A percentile compares a stretch with the other conserved stretches of the same genome.
These are phyloP conservation scores for Trisateles emortualis DNA, from an alignment of 2,888 invertebrate genomes.

Conservation along the genomic window DNA sequence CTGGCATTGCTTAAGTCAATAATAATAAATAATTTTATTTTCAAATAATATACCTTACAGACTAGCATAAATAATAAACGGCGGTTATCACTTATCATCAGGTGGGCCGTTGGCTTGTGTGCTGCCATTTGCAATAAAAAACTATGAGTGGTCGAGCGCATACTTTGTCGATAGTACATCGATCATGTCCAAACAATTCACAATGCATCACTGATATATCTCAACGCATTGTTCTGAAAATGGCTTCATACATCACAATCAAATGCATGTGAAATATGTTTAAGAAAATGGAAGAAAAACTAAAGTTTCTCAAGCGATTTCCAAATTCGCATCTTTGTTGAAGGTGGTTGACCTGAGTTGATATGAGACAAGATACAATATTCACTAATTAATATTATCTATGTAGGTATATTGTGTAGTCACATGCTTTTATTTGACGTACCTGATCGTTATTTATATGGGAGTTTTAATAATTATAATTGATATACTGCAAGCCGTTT, in stretches of 20 bases:
- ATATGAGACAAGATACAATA: slow-evolving; percentile 27
- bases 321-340: slow-evolving; percentile 51
- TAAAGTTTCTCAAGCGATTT: slow-evolving; percentile 45
- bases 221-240: slow-evolving; percentile 53
- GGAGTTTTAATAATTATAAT: not conserved
- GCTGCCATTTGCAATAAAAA: too few species aligned
- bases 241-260: slow-evolving; percentile 50
- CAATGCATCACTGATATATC: slow-evolving; percentile 18
- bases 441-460: not conserved
- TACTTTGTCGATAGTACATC: slow-evolving; percentile 29
- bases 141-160: too few species aligned
- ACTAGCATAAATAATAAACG: too few species aligned
- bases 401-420: slow-evolving; percentile 8
- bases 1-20: too few species aligned
- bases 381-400: slow-evolving; percentile 32
- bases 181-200: slow-evolving; percentile 24
- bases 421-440: slow-evolving; percentile 20
- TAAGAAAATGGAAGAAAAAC: slow-evolving; percentile 33
- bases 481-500: too few species aligned
- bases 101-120: too few species aligned
- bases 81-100: too few species aligned
- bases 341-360: slow-evolving; percentile 23
- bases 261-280: slow-evolving; percentile 30
- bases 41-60: too few species aligned
- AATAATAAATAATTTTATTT: too few species aligned